Conservation (phyloP, 2,888 invertebrate species). For the Acronicta alni region DNA sequence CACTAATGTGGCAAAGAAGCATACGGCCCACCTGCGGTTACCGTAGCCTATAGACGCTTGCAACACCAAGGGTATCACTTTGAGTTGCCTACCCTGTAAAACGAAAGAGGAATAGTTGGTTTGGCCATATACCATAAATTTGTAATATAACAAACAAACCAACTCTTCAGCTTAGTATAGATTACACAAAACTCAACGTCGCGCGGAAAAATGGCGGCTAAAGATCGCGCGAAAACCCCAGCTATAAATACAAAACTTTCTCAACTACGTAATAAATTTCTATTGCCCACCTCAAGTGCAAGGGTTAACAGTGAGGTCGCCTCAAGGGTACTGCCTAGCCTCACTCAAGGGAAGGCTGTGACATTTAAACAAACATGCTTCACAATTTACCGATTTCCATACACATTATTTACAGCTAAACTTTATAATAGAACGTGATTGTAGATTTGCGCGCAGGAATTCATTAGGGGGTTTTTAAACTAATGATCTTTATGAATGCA, state of each 20-base stretch:
- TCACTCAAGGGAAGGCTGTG: conserved; percentile 54
- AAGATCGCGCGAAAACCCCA: neutral
- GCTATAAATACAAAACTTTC: conserved; percentile 34
- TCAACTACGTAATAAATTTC: conserved; percentile 27
- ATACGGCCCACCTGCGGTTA: no score
- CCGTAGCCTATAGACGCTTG: no score
- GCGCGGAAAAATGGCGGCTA: no score
- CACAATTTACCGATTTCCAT: conserved; percentile 28
- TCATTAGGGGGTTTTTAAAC: neutral
- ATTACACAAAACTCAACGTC: no score
- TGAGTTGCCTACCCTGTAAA: no score
- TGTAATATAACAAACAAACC: no score
- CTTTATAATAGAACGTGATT: conserved; percentile 26
- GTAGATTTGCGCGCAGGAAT: neutral
- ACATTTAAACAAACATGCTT: conserved; percentile 41
- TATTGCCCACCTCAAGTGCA: conserved; percentile 11
- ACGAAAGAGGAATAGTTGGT: no score
- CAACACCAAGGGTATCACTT: no score
- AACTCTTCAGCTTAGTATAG: no score
- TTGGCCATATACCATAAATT: no score
- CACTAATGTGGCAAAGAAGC: no score
- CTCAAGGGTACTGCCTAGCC: conserved; percentile 41
- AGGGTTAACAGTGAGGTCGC: conserved; percentile 24
- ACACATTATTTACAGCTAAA: conserved; percentile 21
- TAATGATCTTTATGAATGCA: no score